Base-by-base conservation (phyloP, 1,140 invertebrate genomes). In the Lepidurus packardi region DNA sequence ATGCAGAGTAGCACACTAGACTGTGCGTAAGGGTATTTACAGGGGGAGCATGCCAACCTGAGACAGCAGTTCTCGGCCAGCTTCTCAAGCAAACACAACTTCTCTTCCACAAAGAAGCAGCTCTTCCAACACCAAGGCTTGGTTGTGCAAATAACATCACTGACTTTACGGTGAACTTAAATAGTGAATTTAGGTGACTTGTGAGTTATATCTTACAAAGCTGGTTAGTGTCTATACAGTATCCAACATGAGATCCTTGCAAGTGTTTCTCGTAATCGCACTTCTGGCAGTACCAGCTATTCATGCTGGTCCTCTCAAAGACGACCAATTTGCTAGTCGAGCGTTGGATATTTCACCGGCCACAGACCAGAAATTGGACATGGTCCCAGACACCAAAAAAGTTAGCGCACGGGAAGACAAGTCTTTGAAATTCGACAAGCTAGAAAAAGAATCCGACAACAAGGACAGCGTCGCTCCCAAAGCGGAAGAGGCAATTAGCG, bases 61-160 rank as follows among this genome's bases (percentile, higher is more conserved):
- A 21, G 53, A 65, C 53, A 65, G 21, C 53, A 65, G 53, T 65
- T 65, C 53, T 13, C 21, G 53, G 53, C n/a, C 53, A 65, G 53
- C 53, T 65, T 65, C 53, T 65, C 53, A 9, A 21, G 53, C 53
- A 65, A 65, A 65, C 53, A 65, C 53, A 65, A 65, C 53, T 65
- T 65, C 53, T 65, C 53, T 65, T 65, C 53, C 6, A 1, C 8
- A 65, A n/a, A 16, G 53, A 65, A 65, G 53, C 53, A 65, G 13
- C 53, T 65, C 53, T 65, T 65, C 13, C 16, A 65, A 65, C 13
- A 13, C 16, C 16, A 10, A 47, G 1, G 9, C 53, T 65, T 65
- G 21, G 13, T 9, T 65, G 16, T 65, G 13, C 34, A 65, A 65
- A n/a, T 7, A 65, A 7, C 2, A 65, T 5, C 16, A 13, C 8